phyloP scores from a whole-genome alignment of 2,888 invertebrate genomes.

The Agrochola circellaris region DNA sequence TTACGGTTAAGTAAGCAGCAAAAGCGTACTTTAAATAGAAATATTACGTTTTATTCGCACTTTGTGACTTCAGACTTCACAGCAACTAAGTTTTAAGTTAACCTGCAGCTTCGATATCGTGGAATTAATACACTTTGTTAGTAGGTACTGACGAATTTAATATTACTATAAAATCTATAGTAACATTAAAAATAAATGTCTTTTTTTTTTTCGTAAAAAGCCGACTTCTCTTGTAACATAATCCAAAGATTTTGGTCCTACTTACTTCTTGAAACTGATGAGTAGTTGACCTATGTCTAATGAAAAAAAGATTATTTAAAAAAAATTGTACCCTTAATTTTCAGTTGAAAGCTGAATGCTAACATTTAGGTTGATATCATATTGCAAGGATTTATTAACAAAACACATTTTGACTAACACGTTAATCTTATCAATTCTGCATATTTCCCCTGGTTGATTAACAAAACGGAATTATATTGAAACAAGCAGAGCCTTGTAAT shows the following conservation, averaged over 20 bases:
- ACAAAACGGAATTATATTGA: slow-evolving; percentile 57
- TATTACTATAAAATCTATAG: too few species aligned
- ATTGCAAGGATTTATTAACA: neutral
- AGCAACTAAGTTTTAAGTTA: slow-evolving; percentile 12
- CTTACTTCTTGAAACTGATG: neutral
- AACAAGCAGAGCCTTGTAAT: slow-evolving; percentile 68
- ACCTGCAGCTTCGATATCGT: neutral
- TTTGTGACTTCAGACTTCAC: slow-evolving; percentile 28
- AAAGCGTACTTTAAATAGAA: slow-evolving; percentile 32
- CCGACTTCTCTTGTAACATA: neutral
- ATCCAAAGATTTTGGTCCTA: neutral
- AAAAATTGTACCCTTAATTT: neutral
- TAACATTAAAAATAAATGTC: too few species aligned
- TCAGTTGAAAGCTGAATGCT: neutral
- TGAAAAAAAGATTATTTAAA: neutral
- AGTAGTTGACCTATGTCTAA: neutral
- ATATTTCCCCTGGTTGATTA: slow-evolving; percentile 41
- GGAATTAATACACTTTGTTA: slow-evolving; percentile 12
- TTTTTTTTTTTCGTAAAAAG: too few species aligned
- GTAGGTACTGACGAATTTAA: neutral
- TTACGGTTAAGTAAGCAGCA: slow-evolving; percentile 40
- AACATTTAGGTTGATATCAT: neutral
- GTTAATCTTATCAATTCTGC: slow-evolving; percentile 23
- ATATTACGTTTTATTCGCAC: slow-evolving; percentile 30
- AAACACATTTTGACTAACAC: neutral